These are phyloP conservation scores for Natrix natrix DNA, from an alignment of 2,797 vertebrate species.

Conservation along the genomic window DNA sequence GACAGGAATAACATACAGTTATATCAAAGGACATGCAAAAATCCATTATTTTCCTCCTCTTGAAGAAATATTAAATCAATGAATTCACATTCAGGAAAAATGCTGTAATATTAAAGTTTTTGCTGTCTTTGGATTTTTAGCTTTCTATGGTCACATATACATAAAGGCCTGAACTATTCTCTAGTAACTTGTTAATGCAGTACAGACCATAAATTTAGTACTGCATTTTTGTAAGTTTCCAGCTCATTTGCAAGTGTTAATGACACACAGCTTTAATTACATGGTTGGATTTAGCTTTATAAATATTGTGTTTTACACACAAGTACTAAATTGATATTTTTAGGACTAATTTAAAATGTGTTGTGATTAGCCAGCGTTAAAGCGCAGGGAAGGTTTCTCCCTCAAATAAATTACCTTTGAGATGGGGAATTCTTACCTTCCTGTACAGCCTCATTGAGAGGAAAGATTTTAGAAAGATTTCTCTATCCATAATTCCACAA, in stretches of 20 bases:
- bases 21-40: not conserved
- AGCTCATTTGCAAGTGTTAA: constrained; percentile 8
- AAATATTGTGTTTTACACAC: constrained; percentile 16
- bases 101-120: not conserved
- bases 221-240: not conserved
- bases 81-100: not conserved
- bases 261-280: constrained; percentile 14
- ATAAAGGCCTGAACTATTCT: not conserved
- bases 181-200: not conserved
- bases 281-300: constrained; percentile 9
- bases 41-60: not conserved
- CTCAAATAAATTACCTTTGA: not conserved
- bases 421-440: not conserved
- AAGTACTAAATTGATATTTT: not conserved
- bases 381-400: not conserved
- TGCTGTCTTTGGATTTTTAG: not conserved
- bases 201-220: not conserved
- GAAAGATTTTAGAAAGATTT: not conserved
- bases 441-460: not conserved
- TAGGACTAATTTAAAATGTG: not conserved
- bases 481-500: not conserved
- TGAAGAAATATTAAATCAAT: not conserved
- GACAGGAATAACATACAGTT: not conserved
- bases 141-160: not conserved
- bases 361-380: not conserved